A percentile compares a stretch with the other conserved stretches of the same genome.
These are phyloP conservation scores for Aplochiton taeniatus DNA, from an alignment of 2,797 vertebrate species.

Conservation along the genomic window DNA sequence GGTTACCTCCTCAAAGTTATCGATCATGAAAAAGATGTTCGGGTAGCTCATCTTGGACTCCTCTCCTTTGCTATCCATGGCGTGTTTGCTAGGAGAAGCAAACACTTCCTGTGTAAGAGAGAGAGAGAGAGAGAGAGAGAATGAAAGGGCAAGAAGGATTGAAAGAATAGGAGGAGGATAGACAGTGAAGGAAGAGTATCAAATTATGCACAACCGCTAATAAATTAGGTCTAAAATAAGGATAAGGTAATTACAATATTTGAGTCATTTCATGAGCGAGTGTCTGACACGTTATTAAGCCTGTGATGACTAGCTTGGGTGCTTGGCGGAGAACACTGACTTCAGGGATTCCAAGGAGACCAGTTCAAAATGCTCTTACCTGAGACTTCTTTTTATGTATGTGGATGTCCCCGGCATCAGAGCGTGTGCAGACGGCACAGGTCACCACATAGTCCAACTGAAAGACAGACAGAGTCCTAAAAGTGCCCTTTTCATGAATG, in stretches of 20 bases:
- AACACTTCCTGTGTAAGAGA: constrained; percentile 87
- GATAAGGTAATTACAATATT: background rate
- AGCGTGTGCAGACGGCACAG: constrained; percentile 94
- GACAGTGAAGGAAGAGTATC: background rate
- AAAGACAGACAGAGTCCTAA: constrained; percentile 15
- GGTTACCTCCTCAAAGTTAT: constrained; percentile 97
- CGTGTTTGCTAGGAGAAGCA: constrained; percentile 94
- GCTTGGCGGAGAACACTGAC: background rate
- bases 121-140: constrained; percentile 4
- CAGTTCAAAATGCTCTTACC: constrained; percentile 69
- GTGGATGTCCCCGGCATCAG: constrained; percentile 95
- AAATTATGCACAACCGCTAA: background rate
- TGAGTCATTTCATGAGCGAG: background rate
- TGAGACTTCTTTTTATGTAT: constrained; percentile 97
- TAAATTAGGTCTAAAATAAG: background rate
- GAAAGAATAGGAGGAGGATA: background rate
- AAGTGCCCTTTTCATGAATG: background rate
- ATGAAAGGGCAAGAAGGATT: background rate
- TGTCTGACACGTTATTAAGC: too few species aligned
- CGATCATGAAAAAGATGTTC: constrained; percentile 99
- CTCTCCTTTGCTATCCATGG: constrained; percentile 99
- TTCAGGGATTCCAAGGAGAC: background rate
- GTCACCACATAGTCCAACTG: constrained; percentile 97
- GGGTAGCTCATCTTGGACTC: constrained; percentile 99
- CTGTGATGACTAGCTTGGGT: too few species aligned